Base-by-base conservation (phyloP, 2,888 invertebrate species). In the Pammene aurita region DNA sequence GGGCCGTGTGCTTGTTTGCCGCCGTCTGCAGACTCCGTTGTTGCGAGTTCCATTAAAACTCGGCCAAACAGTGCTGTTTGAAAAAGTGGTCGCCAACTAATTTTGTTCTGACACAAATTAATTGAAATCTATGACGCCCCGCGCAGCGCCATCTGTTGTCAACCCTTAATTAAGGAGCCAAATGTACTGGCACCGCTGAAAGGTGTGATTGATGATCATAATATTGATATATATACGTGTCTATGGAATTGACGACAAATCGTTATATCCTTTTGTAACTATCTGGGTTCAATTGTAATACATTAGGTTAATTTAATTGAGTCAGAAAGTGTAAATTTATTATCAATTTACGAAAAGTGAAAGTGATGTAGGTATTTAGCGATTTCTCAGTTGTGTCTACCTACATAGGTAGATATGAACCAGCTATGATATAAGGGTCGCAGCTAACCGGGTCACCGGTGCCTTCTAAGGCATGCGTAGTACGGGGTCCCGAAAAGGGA, bases 161-260 rank as follows among this genome's bases (percentile, higher is more conserved):
- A 77, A 85, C 84, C 87, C 9, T 90, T 89, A 90, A 91, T 90
- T 90, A 91, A 89, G 89, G 88, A 88, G 87, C 85, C 86, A 88
- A 83, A 89, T 89, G 87, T 87, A 90, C 87, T 84, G 86, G 79
- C 82, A 80, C 77, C 75, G 77, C 80, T 83, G 84, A 82, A 83
- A 80, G 80, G 78, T 82, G 81, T 90, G 90, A 90, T 90, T 89
- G 89, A 90, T 90, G 86, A 85, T 78, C 44, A 55, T 26, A 26
- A 26, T 38, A 52, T n/a, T n/a, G n/a, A n/a, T 57, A 26, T 57
- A 71, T 57, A 67, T 44, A 64, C 74, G 77, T 77, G 80, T 75
- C 75, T 73, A 73, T 70, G 74, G 69, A 74, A 72, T 72, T 71
- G 74, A 77, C 79, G 80, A 80, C 80, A 81, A 81, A 84, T 83